Base-by-base conservation (phyloP, 2,797 vertebrate genomes). In the Melanotaenia pygmaea region DNA sequence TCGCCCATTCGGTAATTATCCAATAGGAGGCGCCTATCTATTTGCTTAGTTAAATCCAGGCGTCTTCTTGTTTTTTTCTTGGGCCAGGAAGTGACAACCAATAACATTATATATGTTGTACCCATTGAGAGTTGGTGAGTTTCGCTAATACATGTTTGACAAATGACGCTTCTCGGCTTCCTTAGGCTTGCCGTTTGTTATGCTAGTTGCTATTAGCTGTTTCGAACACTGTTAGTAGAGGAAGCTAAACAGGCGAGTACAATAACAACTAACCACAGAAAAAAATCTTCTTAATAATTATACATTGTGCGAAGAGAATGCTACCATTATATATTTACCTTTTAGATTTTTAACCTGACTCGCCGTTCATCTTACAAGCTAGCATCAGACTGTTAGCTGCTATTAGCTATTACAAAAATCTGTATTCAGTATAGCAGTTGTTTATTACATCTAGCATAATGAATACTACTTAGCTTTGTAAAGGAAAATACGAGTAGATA, bases 151-250 rank as follows among this genome's bases (percentile, higher is more conserved):
- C 2, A 14, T 22, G 12, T 3, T 24, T 10, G 24, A 20, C 30
- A 4, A 9, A 18, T 81, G 87, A 67, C 26, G 72, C 57, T 70
- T n/a, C 20, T 28, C 70, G 40, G 28, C 30, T 84, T 26, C 88
- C 72, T 0, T 86, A 80, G 34, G 18, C 45, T 11, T 14, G 1
- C 12, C 1, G 35, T 7, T 58, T 43, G 59, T 34, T 59, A 26
- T 1, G 51, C 8, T 61, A 53, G 3, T 5, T 28, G 32, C 11
- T 35, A 5, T 30, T 40, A 74, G 28, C 57, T 26, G 4, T 5
- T 7, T 4, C 0, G 9, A 0, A 6, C 32, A n/a, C 8, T 38
- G 37, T 0, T 40, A 8, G 5, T 24, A 5, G 7, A 59, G 59
- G 14, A 63, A 20, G 30, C 18, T 13, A n/a, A 64, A 35, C 16